Percentiles rank a stretch among this genome's conserved stretches.
Conservation (phyloP, 2,888 invertebrate species). For the Leptarthrus brevirostris region DNA sequence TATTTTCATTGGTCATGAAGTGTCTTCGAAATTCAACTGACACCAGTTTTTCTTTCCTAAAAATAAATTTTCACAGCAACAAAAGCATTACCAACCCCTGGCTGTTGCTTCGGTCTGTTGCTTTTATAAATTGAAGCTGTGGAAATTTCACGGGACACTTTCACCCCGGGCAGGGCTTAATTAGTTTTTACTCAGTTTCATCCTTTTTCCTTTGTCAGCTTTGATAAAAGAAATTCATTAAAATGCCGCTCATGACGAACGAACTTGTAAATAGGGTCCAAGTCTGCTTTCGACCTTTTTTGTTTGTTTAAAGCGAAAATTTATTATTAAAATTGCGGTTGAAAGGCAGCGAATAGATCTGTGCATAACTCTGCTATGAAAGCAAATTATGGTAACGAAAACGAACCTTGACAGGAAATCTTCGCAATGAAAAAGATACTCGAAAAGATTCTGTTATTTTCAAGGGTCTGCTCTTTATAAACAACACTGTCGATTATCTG, state of each 20-base stretch:
- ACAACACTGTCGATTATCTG: no score
- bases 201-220: constrained; percentile 16
- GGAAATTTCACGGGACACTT: constrained; percentile 21
- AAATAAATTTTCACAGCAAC: not conserved
- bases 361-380: not conserved
- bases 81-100: not conserved
- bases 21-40: not conserved
- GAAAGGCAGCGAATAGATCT: not conserved
- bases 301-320: not conserved
- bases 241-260: constrained; percentile 29
- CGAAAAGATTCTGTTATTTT: no score
- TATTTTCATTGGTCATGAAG: not conserved
- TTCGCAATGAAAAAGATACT: no score
- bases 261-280: constrained; percentile 24
- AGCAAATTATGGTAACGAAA: no score
- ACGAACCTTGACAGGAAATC: no score
- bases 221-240: constrained; percentile 15
- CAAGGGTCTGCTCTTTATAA: no score
- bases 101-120: not conserved
- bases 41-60: not conserved
- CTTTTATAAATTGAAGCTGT: constrained; percentile 23
- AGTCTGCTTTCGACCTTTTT: constrained; percentile 17
- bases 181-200: constrained; percentile 26
- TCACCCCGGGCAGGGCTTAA: constrained; percentile 1
- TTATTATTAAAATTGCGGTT: not conserved